A percentile compares a stretch with the other conserved stretches of the same genome.
Evolutionary conservation across 2,888 invertebrate genomes (phyloP).

Genomic region (Dolichopus griseipennis): DNA sequence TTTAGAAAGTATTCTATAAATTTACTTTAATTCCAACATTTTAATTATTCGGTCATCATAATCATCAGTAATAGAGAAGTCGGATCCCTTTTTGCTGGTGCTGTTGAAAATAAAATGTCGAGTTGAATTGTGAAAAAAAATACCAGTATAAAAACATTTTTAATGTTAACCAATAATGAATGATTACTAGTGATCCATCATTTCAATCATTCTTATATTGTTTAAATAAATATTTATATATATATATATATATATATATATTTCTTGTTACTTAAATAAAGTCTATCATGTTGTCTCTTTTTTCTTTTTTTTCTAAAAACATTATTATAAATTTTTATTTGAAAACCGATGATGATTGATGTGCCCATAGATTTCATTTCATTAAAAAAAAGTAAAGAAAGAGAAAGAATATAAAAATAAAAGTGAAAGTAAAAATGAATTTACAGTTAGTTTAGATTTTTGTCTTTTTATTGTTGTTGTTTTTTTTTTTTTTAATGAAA

Average conservation of each 20-base stretch:
- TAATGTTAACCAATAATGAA: conserved; percentile 6
- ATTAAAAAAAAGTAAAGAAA: background rate
- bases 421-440: background rate
- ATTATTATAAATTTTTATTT: no score
- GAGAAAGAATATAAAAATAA: no score
- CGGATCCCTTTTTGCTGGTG: no score
- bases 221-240: no score
- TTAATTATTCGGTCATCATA: conserved; percentile 3
- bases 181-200: conserved; percentile 1
- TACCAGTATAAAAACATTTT: background rate
- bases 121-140: background rate
- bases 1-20: no score
- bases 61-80: background rate
- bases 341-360: conserved; percentile 4
- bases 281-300: background rate
- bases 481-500: no score
- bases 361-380: background rate
- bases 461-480: background rate
- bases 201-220: background rate
- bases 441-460: background rate
- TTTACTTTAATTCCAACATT: background rate
- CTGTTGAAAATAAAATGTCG: no score
- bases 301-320: background rate
- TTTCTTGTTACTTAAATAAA: background rate
- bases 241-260: background rate